Percentiles rank a stretch among this genome's conserved stretches.
phyloP scores from a whole-genome alignment of 2,113 vertebrate species.

The Brachirus orientalis region DNA sequence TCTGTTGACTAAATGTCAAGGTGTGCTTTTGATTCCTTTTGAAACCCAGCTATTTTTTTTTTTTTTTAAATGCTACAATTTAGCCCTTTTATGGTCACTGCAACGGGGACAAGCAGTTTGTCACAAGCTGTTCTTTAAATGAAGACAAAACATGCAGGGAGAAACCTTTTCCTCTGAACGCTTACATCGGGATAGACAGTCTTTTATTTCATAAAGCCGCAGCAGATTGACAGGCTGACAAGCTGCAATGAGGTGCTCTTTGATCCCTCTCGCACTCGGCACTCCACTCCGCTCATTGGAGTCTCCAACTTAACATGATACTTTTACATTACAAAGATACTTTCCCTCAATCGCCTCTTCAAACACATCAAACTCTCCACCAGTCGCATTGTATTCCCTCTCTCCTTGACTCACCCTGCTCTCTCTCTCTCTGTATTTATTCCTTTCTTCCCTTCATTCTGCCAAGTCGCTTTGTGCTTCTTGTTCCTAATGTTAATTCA shows the following conservation, averaged over 20 bases:
- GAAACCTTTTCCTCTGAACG: constrained; percentile 46
- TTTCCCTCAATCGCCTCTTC: constrained; percentile 63
- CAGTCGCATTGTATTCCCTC: constrained; percentile 27
- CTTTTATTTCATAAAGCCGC: constrained; percentile 59
- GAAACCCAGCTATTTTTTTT: constrained; percentile 15
- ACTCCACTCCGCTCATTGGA: constrained; percentile 52
- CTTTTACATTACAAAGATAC: constrained; percentile 72
- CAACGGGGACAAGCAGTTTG: constrained; percentile 42
- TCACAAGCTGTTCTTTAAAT: constrained; percentile 51
- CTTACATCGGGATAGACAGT: constrained; percentile 45
- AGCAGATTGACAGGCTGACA: constrained; percentile 67
- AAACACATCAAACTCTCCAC: constrained; percentile 45
- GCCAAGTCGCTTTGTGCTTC: constrained; percentile 54
- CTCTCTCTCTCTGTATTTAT: neutral
- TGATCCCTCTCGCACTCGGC: constrained; percentile 59
- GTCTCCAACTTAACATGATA: constrained; percentile 62
- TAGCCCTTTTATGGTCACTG: constrained; percentile 31
- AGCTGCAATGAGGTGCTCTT: constrained; percentile 63
- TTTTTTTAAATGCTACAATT: constrained; percentile 46
- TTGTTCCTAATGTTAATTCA: constrained; percentile 67
- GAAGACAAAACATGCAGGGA: constrained; percentile 43
- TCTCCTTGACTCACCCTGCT: constrained; percentile 27
- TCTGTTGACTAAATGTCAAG: constrained; percentile 49
- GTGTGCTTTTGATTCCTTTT: constrained; percentile 43
- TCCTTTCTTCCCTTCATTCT: constrained; percentile 29